These are phyloP conservation scores for Cyrtorhinus lividipennis DNA, from an alignment of 1,140 invertebrate species.

Conservation along the genomic window DNA sequence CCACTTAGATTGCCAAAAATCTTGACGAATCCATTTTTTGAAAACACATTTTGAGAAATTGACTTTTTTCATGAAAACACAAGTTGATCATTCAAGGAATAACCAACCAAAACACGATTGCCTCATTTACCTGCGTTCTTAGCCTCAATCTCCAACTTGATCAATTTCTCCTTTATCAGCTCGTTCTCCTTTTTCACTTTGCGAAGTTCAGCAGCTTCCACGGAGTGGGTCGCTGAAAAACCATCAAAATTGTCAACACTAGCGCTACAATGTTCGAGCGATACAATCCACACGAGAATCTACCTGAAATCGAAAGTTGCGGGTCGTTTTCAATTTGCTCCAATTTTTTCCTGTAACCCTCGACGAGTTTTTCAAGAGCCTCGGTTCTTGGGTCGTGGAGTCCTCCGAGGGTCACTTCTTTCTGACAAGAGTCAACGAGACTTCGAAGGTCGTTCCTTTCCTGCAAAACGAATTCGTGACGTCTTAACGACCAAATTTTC, in stretches of 20 bases:
- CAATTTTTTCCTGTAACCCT: slow-evolving; percentile 25
- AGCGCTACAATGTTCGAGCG: too few species aligned
- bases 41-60: too few species aligned
- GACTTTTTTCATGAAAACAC: too few species aligned
- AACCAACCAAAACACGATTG: too few species aligned
- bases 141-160: neutral
- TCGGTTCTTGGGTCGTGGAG: slow-evolving; percentile 24
- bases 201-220: neutral
- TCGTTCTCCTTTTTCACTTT: neutral
- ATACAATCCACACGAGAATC: too few species aligned
- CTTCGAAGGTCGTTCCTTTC: slow-evolving; percentile 27
- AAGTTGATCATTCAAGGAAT: too few species aligned
- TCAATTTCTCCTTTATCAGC: neutral
- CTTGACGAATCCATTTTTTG: too few species aligned
- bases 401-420: slow-evolving; percentile 26
- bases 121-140: neutral
- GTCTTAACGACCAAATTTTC: too few species aligned
- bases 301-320: neutral
- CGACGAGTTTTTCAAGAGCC: slow-evolving; percentile 26
- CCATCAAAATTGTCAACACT: too few species aligned
- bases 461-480: slow-evolving; percentile 22
- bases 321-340: slow-evolving; percentile 26
- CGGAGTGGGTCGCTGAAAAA: neutral
- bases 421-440: slow-evolving; percentile 27
- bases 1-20: too few species aligned